Percentiles rank a stretch among this genome's conserved stretches.
Conservation (phyloP, 1,140 invertebrate species). For the Samia ricini region DNA sequence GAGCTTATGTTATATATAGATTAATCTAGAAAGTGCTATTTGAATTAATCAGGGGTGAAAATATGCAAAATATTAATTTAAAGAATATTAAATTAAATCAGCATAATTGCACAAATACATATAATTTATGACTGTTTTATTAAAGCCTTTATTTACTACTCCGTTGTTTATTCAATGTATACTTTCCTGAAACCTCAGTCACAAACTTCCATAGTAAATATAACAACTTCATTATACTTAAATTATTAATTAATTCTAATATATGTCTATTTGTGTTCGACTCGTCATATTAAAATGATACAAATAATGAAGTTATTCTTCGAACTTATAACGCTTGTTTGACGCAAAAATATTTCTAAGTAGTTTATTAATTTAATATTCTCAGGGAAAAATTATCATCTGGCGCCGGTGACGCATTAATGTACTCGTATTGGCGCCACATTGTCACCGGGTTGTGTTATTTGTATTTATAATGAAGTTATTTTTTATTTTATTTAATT, state of each 20-base stretch:
- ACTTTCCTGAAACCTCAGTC: neutral
- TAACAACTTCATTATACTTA: neutral
- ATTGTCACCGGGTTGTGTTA: neutral
- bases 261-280: neutral
- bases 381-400: constrained; percentile 1
- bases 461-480: constrained; percentile 2
- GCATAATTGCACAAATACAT: too few species aligned
- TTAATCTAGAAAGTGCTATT: too few species aligned
- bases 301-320: constrained; percentile 5
- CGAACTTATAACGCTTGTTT: constrained; percentile 1
- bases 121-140: too few species aligned
- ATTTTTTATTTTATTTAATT: constrained; percentile 1
- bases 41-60: too few species aligned
- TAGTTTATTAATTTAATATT: constrained; percentile 6
- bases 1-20: too few species aligned
- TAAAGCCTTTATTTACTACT: neutral
- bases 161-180: neutral
- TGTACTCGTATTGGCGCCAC: constrained; percentile 5
- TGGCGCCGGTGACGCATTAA: constrained; percentile 4
- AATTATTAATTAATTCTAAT: constrained; percentile 10
- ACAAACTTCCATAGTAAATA: neutral
- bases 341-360: constrained; percentile 5
- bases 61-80: too few species aligned
- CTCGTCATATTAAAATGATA: neutral
- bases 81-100: too few species aligned